Percentiles rank a stretch among this genome's conserved stretches.
phyloP scores from a whole-genome alignment of 1,140 invertebrate species.

The Drosophila persimilis region DNA sequence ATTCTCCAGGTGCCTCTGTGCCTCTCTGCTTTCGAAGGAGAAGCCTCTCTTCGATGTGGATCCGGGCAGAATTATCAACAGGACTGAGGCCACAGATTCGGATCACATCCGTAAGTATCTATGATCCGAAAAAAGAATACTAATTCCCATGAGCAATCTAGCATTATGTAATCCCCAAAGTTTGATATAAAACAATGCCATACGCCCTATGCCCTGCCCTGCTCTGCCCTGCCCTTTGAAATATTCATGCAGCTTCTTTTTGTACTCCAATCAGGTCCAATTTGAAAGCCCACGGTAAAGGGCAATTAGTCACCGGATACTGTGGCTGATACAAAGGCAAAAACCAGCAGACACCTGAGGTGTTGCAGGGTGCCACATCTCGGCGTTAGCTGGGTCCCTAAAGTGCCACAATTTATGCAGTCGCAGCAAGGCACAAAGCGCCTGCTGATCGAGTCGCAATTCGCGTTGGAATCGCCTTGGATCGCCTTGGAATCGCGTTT shows the following conservation, averaged over 20 bases:
- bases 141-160: too few species aligned
- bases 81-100: slow-evolving; percentile 43
- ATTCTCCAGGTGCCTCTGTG: not conserved
- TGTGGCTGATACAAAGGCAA: too few species aligned
- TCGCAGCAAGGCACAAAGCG: slow-evolving; percentile 63
- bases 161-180: too few species aligned
- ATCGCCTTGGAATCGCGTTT: slow-evolving; percentile 40
- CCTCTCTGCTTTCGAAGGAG: not conserved
- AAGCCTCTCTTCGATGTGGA: slow-evolving; percentile 47
- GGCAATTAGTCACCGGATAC: too few species aligned
- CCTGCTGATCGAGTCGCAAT: slow-evolving; percentile 41
- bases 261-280: too few species aligned
- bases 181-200: too few species aligned
- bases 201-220: too few species aligned
- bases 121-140: too few species aligned
- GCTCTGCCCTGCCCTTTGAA: too few species aligned
- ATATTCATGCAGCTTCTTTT: too few species aligned
- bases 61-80: slow-evolving; percentile 71
- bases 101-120: too few species aligned
- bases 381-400: slow-evolving; percentile 23
- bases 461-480: slow-evolving; percentile 20
- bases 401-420: slow-evolving; percentile 70
- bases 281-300: too few species aligned
- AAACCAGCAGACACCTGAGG: slow-evolving; percentile 36
- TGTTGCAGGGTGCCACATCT: slow-evolving; percentile 57